These are phyloP conservation scores for Sphenopsis melanotis DNA, from an alignment of 2,797 vertebrate species.

Conservation along the genomic window DNA sequence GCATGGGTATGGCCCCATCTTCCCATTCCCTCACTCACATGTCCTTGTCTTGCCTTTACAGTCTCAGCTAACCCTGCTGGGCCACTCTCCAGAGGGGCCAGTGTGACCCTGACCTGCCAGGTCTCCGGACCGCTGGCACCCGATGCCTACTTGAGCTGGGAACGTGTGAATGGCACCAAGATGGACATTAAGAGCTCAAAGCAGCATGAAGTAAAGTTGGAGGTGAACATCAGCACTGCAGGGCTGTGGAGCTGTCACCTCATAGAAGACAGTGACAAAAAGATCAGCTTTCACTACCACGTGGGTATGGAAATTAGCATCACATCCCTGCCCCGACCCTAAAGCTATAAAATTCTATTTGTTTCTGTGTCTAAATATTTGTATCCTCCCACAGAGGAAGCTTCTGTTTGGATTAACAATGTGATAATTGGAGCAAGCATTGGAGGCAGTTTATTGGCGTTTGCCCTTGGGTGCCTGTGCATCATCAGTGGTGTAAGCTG, in stretches of 20 bases:
- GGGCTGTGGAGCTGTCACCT: slow-evolving; percentile 57
- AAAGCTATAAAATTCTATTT: not conserved
- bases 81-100: not conserved
- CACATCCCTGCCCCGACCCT: not conserved
- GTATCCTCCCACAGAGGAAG: not conserved
- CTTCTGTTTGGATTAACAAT: not conserved
- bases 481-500: not conserved
- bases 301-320: slow-evolving; percentile 50
- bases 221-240: not conserved
- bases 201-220: not conserved
- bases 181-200: not conserved
- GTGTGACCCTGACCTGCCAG: slow-evolving; percentile 24
- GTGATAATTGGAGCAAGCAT: not conserved
- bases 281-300: not conserved
- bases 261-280: not conserved
- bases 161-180: not conserved
- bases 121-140: not conserved
- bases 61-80: slow-evolving; percentile 13
- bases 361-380: not conserved
- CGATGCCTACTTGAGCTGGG: not conserved
- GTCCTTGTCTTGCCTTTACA: not conserved
- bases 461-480: slow-evolving; percentile 1
- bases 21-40: not conserved
- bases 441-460: not conserved
- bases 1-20: not conserved